A percentile compares a stretch with the other conserved stretches of the same genome.
Conservation (phyloP, 1,140 invertebrate genomes). For the Cecropterus lyciades region DNA sequence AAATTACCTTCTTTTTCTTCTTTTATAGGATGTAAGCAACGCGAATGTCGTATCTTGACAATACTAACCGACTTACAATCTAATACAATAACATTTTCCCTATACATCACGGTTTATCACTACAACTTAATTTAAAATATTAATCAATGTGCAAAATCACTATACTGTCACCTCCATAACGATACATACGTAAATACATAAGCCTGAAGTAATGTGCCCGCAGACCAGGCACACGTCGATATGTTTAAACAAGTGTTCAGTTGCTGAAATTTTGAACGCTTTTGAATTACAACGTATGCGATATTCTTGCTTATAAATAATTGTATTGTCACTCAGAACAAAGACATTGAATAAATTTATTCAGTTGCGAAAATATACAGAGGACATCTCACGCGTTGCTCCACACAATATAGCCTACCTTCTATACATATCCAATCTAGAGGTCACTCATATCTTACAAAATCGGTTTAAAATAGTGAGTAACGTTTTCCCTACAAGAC, state of each 20-base stretch:
- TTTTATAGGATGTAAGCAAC: slow-evolving; percentile 65
- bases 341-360: slow-evolving; percentile 65
- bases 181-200: slow-evolving; percentile 26
- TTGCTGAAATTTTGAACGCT: slow-evolving; percentile 50
- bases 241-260: slow-evolving; percentile 70
- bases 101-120: slow-evolving; percentile 53
- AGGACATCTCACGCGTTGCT: slow-evolving; percentile 12
- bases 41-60: slow-evolving; percentile 66
- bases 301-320: slow-evolving; percentile 38
- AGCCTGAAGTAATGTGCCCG: slow-evolving; percentile 30
- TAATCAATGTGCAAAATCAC: slow-evolving; percentile 6
- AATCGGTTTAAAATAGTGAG: slow-evolving; percentile 4
- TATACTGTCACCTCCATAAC: slow-evolving; percentile 4
- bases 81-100: slow-evolving; percentile 58
- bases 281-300: slow-evolving; percentile 11
- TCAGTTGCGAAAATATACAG: slow-evolving; percentile 50
- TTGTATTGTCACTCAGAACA: slow-evolving; percentile 51
- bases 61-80: slow-evolving; percentile 63
- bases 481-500: neutral
- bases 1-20: slow-evolving; percentile 69
- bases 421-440: neutral
- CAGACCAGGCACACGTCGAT: slow-evolving; percentile 68
- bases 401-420: neutral
- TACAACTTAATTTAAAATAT: neutral
- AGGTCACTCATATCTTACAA: slow-evolving; percentile 17